A percentile compares a stretch with the other conserved stretches of the same genome.
Conservation (phyloP, 2,113 vertebrate genomes). For the Pollimyrus isidori region DNA sequence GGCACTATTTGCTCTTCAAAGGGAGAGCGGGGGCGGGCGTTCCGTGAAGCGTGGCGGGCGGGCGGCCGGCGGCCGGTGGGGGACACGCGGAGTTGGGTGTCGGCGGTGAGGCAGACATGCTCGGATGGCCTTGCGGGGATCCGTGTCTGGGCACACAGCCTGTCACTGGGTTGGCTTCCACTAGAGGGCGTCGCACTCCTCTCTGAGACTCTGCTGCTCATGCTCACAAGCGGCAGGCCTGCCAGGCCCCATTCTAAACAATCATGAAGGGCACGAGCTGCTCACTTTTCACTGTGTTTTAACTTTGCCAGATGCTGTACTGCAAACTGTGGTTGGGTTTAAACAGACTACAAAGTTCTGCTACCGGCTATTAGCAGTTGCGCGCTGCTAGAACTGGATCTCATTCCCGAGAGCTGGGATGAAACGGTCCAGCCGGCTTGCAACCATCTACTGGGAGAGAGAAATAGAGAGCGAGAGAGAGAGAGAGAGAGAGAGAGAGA, state of each 20-base stretch:
- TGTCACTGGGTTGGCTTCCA: neutral
- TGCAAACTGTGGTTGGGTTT: neutral
- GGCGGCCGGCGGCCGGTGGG: too few species aligned
- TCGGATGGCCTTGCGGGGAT: neutral
- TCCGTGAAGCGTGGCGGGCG: neutral
- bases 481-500: neutral
- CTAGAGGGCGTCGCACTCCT: constrained; percentile 1
- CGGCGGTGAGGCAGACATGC: neutral
- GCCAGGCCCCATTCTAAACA: neutral
- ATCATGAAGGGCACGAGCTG: neutral
- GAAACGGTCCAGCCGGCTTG: neutral
- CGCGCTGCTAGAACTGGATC: neutral
- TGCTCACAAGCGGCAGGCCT: neutral
- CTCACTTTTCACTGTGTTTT: neutral
- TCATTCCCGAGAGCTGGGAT: neutral
- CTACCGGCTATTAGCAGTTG: neutral
- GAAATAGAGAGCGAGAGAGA: neutral
- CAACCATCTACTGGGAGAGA: neutral
- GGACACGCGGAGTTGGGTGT: neutral
- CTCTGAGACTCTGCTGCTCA: neutral
- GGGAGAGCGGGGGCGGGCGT: neutral
- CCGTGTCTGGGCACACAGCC: neutral
- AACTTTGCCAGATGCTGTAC: neutral
- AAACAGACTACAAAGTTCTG: neutral
- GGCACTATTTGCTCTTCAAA: constrained; percentile 10